Base-by-base conservation (phyloP, 2,888 invertebrate genomes). In the Diaprepes abbreviatus region DNA sequence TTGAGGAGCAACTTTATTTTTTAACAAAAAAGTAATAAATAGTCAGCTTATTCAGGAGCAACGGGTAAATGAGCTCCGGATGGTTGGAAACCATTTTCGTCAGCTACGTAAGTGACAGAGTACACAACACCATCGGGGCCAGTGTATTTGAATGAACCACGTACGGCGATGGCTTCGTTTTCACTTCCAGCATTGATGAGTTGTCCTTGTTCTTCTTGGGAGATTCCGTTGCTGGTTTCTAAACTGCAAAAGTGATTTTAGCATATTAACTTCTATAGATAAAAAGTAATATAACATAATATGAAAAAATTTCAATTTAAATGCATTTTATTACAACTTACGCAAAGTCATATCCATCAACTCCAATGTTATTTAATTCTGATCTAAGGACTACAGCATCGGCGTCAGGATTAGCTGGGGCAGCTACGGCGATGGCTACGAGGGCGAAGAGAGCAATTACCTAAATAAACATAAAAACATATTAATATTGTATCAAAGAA, bases 201-300 rank as follows among this genome's bases (percentile, higher is more conserved):
- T 50, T 85, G 84, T 0, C 87, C 91, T 77, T 88, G 86, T 79
- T 91, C 91, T 70, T 87, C 85, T n/a, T 89, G 86, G 7, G 88
- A 86, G 4, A 87, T 87, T 31, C 91, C 91, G 75, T 91, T 90
- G 76, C 90, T 91, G 1, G 90, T 88, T 76, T 90, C 89, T 73
- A 86, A 90, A 38, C 90, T 87, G 83, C 33, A 38, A 66, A 52
- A 66, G 6, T n/a, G 21, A 33, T 7, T n/a, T n/a, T n/a, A n/a
- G n/a, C n/a, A n/a, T n/a, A n/a, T n/a, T n/a, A n/a, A n/a, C n/a
- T n/a, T n/a, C n/a, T n/a, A n/a, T n/a, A n/a, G n/a, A n/a, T n/a
- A n/a, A n/a, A n/a, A 50, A 31, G 4, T 16, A 38, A 16, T 35
- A 6, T 12, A n/a, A 9, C 12, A 54, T 6, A 14, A 3, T n/a